Percentiles rank a stretch among this genome's conserved stretches.
Conservation (phyloP, 2,797 vertebrate genomes). For the Ctenosaura bakeri region DNA sequence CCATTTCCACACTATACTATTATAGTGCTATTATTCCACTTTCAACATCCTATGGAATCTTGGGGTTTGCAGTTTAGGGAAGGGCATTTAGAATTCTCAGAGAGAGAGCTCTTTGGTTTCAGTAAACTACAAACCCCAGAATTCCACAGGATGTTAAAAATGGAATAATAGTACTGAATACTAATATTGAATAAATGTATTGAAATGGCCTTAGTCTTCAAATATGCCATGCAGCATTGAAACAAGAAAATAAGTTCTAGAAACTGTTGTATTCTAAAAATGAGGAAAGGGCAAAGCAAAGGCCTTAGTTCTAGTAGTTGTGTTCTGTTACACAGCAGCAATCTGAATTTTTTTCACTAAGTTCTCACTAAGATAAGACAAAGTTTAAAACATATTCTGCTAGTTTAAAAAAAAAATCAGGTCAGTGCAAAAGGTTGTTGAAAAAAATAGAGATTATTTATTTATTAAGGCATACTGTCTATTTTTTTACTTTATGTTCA, state of each 20-base stretch:
- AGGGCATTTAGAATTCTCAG: no score
- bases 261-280: slow-evolving; percentile 31
- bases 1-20: no score
- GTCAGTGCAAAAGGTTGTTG: background rate
- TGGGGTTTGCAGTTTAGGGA: no score
- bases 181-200: no score
- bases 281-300: background rate
- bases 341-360: slow-evolving; percentile 6
- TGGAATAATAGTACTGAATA: no score
- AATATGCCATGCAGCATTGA: slow-evolving; percentile 30
- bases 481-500: background rate
- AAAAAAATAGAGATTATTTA: background rate
- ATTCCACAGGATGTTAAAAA: no score
- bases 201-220: background rate
- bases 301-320: slow-evolving; percentile 8
- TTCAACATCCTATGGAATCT: no score
- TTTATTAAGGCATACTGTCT: background rate
- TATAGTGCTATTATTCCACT: no score
- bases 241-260: slow-evolving; percentile 22
- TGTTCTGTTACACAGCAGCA: background rate
- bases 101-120: no score
- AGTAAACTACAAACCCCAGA: no score
- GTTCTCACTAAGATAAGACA: background rate
- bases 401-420: slow-evolving; percentile 26
- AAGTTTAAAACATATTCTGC: slow-evolving; percentile 10